A percentile compares a stretch with the other conserved stretches of the same genome.
phyloP scores from a whole-genome alignment of 2,113 vertebrate genomes.

The Dromaius novaehollandiae region DNA sequence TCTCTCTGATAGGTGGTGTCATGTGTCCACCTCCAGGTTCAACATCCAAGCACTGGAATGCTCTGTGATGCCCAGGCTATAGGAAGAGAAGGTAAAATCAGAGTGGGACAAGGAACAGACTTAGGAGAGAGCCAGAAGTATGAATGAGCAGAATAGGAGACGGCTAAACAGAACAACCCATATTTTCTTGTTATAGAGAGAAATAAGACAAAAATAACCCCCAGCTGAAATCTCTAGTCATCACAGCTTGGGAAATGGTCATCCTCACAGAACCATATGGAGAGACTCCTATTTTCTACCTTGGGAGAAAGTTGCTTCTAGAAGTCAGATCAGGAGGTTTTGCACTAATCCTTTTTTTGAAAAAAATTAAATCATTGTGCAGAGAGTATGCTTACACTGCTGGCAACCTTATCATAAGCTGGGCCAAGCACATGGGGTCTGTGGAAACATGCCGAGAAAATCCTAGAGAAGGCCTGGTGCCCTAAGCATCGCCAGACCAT shows the following conservation, averaged over 20 bases:
- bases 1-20: background rate
- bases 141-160: background rate
- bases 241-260: background rate
- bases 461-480: background rate
- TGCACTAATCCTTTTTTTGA: background rate
- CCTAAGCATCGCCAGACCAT: background rate
- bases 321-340: background rate
- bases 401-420: background rate
- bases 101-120: fast-evolving
- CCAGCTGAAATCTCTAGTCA: background rate
- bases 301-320: background rate
- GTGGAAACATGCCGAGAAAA: slow-evolving; percentile 13
- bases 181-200: background rate
- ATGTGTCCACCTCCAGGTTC: background rate
- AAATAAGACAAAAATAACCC: background rate
- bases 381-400: background rate
- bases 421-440: background rate
- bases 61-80: background rate
- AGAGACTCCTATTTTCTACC: background rate
- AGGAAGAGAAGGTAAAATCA: background rate
- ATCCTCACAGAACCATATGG: background rate
- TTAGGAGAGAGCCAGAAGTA: background rate
- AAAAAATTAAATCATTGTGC: background rate
- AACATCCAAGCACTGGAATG: background rate
- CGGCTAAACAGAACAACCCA: background rate